phyloP scores from a whole-genome alignment of 2,888 invertebrate genomes.

The Trissolcus brochymenae region DNA sequence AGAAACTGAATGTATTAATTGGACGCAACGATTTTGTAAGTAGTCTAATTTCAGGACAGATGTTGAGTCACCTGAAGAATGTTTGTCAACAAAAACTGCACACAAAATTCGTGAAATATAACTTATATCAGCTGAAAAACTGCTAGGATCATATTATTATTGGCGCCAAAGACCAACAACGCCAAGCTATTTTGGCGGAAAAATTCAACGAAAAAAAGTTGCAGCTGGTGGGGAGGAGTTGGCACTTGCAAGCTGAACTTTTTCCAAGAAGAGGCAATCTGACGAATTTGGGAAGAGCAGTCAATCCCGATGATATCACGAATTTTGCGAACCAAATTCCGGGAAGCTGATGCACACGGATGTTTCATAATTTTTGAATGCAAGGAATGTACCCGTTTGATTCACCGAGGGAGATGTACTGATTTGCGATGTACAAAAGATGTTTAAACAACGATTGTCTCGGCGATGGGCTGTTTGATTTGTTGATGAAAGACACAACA shows the following conservation, averaged over 20 bases:
- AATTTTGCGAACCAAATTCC: slow-evolving; percentile 6
- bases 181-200: slow-evolving; percentile 29
- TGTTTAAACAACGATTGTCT: slow-evolving; percentile 6
- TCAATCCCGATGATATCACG: neutral
- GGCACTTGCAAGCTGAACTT: slow-evolving; percentile 20
- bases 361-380: slow-evolving; percentile 25
- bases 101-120: slow-evolving; percentile 4
- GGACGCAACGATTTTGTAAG: no score
- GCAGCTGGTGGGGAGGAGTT: slow-evolving; percentile 9
- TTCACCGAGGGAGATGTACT: neutral
- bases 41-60: no score
- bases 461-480: neutral
- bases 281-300: slow-evolving; percentile 12
- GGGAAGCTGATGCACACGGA: neutral
- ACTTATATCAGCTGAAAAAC: slow-evolving; percentile 8
- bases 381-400: neutral
- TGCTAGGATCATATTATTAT: slow-evolving; percentile 15
- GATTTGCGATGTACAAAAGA: slow-evolving; percentile 2
- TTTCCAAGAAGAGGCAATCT: slow-evolving; percentile 16
- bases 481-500: slow-evolving; percentile 10
- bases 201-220: slow-evolving; percentile 28
- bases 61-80: slow-evolving; percentile 3
- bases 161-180: slow-evolving; percentile 13
- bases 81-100: slow-evolving; percentile 6
- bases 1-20: no score